These are phyloP conservation scores for Campoplex capitator DNA, from an alignment of 2,888 invertebrate species.

Conservation along the genomic window DNA sequence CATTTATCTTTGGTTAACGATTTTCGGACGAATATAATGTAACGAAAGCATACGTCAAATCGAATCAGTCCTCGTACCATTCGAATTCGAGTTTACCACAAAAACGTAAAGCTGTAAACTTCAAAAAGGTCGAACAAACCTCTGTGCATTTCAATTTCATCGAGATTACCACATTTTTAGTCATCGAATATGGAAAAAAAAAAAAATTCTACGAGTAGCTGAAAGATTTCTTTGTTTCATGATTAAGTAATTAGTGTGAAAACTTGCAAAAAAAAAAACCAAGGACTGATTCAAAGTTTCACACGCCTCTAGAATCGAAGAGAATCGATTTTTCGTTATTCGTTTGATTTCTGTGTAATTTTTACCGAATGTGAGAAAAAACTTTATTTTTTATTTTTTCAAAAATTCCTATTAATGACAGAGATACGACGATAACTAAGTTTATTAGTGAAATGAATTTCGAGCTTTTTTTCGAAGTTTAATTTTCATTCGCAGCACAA, in stretches of 20 bases:
- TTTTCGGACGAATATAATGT: conserved; percentile 48
- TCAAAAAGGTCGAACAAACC: background rate
- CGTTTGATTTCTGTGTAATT: background rate
- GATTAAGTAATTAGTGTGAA: background rate
- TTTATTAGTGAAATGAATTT: background rate
- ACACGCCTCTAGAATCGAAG: background rate
- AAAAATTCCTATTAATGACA: background rate
- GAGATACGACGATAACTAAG: background rate
- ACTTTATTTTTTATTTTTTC: background rate
- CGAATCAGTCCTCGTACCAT: conserved; percentile 31
- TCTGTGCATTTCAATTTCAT: background rate
- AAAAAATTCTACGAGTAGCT: background rate
- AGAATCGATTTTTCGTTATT: background rate
- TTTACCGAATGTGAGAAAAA: background rate
- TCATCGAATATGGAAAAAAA: no score
- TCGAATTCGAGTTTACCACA: background rate
- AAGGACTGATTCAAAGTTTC: conserved; percentile 48
- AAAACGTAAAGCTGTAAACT: background rate
- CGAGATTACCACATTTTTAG: background rate
- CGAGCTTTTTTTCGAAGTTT: background rate
- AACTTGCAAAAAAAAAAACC: background rate
- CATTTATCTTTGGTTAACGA: conserved; percentile 64
- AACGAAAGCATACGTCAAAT: conserved; percentile 43
- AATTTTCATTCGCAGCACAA: background rate
- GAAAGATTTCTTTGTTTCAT: background rate